Evolutionary conservation across 2,888 invertebrate genomes (phyloP).

Genomic region (Leptopilina syphax): DNA sequence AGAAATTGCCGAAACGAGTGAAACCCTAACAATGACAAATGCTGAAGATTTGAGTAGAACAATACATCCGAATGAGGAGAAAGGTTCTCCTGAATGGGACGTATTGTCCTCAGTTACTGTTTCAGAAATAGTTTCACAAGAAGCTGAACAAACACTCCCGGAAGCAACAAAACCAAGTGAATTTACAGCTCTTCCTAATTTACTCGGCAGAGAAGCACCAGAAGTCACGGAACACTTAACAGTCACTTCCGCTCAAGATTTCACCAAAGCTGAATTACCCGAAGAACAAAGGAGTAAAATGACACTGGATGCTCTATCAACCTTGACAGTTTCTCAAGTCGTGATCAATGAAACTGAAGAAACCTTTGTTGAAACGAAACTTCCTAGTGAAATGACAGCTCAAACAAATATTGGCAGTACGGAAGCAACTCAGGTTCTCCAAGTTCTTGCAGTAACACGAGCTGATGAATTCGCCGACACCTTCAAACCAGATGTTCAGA

Average conservation of each 20-base stretch:
- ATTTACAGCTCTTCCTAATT: slow-evolving; percentile 71
- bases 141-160: slow-evolving; percentile 59
- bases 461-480: slow-evolving; percentile 61
- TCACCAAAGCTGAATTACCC: slow-evolving; percentile 55
- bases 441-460: slow-evolving; percentile 63
- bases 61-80: slow-evolving; percentile 61
- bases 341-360: slow-evolving; percentile 62
- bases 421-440: slow-evolving; percentile 64
- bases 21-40: slow-evolving; percentile 60
- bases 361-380: slow-evolving; percentile 55
- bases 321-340: slow-evolving; percentile 60
- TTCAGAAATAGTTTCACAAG: slow-evolving; percentile 62
- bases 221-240: slow-evolving; percentile 64
- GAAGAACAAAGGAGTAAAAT: slow-evolving; percentile 59
- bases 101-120: slow-evolving; percentile 64
- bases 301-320: slow-evolving; percentile 59
- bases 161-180: slow-evolving; percentile 61
- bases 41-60: slow-evolving; percentile 63
- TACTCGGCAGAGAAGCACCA: slow-evolving; percentile 72
- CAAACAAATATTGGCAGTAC: slow-evolving; percentile 65
- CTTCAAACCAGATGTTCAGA: slow-evolving; percentile 62
- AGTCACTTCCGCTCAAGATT: slow-evolving; percentile 62
- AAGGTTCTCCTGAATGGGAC: slow-evolving; percentile 64
- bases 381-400: slow-evolving; percentile 66
- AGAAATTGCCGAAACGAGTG: slow-evolving; percentile 66